A percentile compares a stretch with the other conserved stretches of the same genome.
Conservation (phyloP, 2,113 vertebrate genomes). For the Desmodus rotundus region DNA sequence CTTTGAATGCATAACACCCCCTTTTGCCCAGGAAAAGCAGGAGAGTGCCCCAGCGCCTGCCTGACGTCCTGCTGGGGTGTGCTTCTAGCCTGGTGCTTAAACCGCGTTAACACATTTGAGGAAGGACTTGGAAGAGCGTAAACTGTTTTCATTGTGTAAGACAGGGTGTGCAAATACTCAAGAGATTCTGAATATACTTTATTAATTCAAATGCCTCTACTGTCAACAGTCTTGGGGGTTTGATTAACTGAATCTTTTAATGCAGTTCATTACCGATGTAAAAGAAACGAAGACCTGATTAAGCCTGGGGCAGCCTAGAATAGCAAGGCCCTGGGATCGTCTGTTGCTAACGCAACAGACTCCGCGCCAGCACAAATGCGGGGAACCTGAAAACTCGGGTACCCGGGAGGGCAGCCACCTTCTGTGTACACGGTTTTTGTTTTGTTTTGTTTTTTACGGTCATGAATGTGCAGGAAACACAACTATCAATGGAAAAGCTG, state of each 20-base stretch:
- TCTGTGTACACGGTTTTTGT: background rate
- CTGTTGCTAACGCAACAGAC: slow-evolving; percentile 1
- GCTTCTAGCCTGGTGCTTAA: background rate
- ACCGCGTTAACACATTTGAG: background rate
- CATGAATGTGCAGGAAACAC: background rate
- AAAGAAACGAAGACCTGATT: background rate
- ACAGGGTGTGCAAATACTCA: background rate
- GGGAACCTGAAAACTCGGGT: background rate
- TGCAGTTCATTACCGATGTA: background rate
- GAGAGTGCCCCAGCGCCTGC: too few species aligned
- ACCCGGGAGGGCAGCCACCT: background rate
- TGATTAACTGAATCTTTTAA: background rate
- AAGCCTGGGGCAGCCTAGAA: background rate
- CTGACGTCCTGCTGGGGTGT: background rate
- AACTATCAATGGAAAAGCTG: background rate
- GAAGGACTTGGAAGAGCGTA: background rate
- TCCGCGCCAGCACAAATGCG: fast-evolving
- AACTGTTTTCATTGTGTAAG: background rate
- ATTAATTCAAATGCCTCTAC: background rate
- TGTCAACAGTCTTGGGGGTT: background rate
- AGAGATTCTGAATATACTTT: background rate
- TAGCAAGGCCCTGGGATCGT: background rate
- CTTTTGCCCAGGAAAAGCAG: background rate
- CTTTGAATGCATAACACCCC: background rate
- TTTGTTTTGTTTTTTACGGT: background rate